Conservation (phyloP, 1,140 invertebrate genomes). For the Platyscapa corneri region DNA sequence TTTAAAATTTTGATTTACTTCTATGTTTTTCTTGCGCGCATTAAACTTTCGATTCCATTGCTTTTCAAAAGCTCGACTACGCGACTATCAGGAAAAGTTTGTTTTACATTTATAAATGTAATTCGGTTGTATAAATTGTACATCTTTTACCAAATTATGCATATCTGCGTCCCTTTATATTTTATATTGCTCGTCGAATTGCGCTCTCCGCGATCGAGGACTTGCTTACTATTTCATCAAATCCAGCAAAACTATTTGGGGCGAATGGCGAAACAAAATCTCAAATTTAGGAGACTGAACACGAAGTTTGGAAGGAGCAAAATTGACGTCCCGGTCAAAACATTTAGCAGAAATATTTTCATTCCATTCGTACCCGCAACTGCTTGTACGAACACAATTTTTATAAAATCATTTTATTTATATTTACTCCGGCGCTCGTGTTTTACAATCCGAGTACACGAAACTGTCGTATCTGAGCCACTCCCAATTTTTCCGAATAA, state of each 20-base stretch:
- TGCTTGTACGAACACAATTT: too few species aligned
- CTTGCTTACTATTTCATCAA: neutral
- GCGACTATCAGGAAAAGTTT: neutral
- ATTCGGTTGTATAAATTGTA: neutral
- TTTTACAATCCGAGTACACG: neutral
- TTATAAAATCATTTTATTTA: neutral
- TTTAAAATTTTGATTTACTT: conserved; percentile 5
- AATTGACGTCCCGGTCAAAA: neutral
- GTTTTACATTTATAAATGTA: neutral
- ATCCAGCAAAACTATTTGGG: neutral
- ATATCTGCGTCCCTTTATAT: neutral
- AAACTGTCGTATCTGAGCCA: neutral
- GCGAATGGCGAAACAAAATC: neutral
- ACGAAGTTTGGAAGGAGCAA: neutral
- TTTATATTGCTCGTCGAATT: neutral
- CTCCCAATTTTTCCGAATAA: neutral
- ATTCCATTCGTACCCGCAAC: neutral
- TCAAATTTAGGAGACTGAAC: neutral
- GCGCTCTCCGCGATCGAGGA: too few species aligned
- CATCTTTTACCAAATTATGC: neutral
- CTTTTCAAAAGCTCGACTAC: neutral
- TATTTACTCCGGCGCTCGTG: too few species aligned
- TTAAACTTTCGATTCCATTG: neutral
- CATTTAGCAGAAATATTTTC: neutral
- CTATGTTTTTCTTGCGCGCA: neutral